A percentile compares a stretch with the other conserved stretches of the same genome.
Evolutionary conservation across 2,113 vertebrate genomes (phyloP).

Genomic region (Carettochelys insculpta): DNA sequence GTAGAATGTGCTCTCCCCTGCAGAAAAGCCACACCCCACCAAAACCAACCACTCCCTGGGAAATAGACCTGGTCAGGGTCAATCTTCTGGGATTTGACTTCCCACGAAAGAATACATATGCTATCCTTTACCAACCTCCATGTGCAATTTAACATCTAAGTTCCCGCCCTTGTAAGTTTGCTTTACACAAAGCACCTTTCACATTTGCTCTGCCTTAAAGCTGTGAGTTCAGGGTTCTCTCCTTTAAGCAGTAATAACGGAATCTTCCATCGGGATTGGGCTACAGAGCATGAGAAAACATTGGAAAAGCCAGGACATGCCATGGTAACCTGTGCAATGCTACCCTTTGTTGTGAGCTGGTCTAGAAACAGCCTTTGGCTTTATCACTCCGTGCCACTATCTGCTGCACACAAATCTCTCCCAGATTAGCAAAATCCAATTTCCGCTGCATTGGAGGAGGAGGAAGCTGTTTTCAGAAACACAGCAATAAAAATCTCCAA

Average conservation of each 20-base stretch:
- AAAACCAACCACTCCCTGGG: not conserved
- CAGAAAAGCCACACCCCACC: not conserved
- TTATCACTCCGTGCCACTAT: constrained; percentile 59
- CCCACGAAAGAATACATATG: not conserved
- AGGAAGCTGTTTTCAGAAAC: constrained; percentile 66
- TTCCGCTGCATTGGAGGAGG: constrained; percentile 60
- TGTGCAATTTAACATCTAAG: not conserved
- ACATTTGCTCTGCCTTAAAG: constrained; percentile 1
- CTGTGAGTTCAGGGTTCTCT: not conserved
- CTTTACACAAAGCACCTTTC: constrained; percentile 2
- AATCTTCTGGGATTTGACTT: too few species aligned
- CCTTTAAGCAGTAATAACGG: constrained; percentile 6
- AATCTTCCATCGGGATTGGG: constrained; percentile 21
- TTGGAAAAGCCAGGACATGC: not conserved
- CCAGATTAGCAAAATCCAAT: constrained; percentile 69
- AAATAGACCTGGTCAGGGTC: too few species aligned
- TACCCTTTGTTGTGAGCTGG: constrained; percentile 23
- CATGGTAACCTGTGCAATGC: not conserved
- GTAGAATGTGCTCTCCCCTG: not conserved
- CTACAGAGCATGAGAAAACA: not conserved
- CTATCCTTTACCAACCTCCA: not conserved
- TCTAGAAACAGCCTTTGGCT: constrained; percentile 66
- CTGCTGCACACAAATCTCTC: constrained; percentile 62
- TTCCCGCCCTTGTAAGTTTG: not conserved
- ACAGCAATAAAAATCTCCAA: constrained; percentile 55